Evolutionary conservation across 1,140 invertebrate genomes (phyloP).

Genomic region (Zophobas atratus): DNA sequence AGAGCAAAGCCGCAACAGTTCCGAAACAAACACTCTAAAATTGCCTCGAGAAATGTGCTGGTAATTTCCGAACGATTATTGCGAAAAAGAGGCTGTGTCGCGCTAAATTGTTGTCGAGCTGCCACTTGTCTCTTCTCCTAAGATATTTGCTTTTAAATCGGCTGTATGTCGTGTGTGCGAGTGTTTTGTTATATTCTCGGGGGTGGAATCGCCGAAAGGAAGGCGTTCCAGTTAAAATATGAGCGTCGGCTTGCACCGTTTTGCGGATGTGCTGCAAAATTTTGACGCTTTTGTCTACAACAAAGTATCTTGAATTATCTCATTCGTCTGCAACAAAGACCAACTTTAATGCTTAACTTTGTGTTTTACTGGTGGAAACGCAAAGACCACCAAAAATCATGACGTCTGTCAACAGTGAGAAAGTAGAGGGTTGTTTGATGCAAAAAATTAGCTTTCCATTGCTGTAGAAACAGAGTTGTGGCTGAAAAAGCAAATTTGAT

Average conservation of each 20-base stretch:
- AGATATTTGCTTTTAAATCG: conserved; percentile 43
- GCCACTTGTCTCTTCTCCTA: conserved; percentile 32
- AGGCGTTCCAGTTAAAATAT: conserved; percentile 40
- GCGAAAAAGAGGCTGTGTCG: conserved; percentile 26
- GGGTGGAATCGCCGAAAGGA: conserved; percentile 41
- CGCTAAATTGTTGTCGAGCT: conserved; percentile 29
- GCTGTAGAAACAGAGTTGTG: no score
- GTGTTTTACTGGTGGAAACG: conserved; percentile 4
- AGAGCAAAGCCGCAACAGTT: conserved; percentile 32
- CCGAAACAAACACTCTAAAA: conserved; percentile 40
- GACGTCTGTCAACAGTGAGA: conserved; percentile 1
- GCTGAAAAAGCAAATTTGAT: no score
- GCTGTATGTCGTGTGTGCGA: conserved; percentile 23
- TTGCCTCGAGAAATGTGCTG: conserved; percentile 37
- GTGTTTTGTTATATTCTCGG: conserved; percentile 40
- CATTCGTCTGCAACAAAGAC: conserved; percentile 31
- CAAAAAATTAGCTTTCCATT: no score
- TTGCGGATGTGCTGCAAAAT: conserved; percentile 38
- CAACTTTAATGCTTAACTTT: conserved; percentile 34
- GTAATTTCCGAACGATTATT: conserved; percentile 40
- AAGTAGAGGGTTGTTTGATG: neutral
- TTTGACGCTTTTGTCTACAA: conserved; percentile 42
- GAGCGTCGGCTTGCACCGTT: conserved; percentile 29
- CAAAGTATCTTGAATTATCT: conserved; percentile 39
- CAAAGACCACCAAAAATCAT: conserved; percentile 4